Evolutionary conservation across 1,140 invertebrate genomes (phyloP).

Genomic region (Solen grandis): DNA sequence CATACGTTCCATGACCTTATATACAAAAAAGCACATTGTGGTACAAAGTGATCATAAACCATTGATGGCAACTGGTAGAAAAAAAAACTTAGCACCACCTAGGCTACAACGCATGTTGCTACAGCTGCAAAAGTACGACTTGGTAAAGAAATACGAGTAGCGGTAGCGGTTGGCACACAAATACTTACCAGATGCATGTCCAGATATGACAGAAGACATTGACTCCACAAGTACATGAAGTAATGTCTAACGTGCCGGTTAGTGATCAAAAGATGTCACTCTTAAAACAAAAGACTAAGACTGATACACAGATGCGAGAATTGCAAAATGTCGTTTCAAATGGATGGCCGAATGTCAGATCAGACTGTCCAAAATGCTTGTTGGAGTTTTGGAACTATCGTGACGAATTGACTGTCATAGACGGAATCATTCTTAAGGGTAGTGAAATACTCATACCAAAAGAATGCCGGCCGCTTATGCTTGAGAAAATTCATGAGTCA

Average conservation of each 20-base stretch:
- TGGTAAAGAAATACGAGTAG: not conserved
- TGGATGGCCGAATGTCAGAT: slow-evolving; percentile 4
- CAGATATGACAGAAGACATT: not conserved
- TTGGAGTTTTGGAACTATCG: not conserved
- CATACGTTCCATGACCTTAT: not conserved
- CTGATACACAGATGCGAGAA: not conserved
- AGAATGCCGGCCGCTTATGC: not conserved
- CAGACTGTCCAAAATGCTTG: not conserved
- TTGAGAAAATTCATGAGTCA: not conserved
- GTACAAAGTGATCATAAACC: slow-evolving; percentile 26
- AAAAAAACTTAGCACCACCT: not conserved
- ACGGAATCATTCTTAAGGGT: slow-evolving; percentile 7
- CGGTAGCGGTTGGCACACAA: not conserved
- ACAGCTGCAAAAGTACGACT: slow-evolving; percentile 3
- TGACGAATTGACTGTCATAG: slow-evolving; percentile 10
- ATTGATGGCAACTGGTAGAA: not conserved
- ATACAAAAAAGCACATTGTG: not conserved
- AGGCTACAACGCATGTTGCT: slow-evolving; percentile 11
- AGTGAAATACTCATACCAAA: slow-evolving; percentile 9
- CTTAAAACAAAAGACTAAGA: not conserved
- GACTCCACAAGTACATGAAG: not conserved
- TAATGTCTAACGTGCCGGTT: not conserved
- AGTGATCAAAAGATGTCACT: not conserved
- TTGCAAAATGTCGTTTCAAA: not conserved
- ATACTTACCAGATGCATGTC: not conserved